A percentile compares a stretch with the other conserved stretches of the same genome.
Evolutionary conservation across 1,140 invertebrate genomes (phyloP).

Genomic region (Cotesia typhae): DNA sequence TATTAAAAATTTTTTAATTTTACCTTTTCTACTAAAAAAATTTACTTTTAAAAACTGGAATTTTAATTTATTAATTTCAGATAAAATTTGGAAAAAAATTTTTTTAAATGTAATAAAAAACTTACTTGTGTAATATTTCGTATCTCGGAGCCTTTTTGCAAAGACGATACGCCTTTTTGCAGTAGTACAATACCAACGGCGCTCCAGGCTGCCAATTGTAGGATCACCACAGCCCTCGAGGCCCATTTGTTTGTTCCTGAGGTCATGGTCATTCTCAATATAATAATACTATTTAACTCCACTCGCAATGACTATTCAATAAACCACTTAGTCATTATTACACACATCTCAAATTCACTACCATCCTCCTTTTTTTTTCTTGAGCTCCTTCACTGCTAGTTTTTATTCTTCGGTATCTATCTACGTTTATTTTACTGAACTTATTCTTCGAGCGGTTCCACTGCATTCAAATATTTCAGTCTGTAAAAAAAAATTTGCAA

Average conservation of each 20-base stretch:
- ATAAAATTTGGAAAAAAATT: too few species aligned
- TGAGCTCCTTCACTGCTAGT: too few species aligned
- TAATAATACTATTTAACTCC: neutral
- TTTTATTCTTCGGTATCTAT: neutral
- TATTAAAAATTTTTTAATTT: too few species aligned
- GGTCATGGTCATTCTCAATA: constrained; percentile 45
- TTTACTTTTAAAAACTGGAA: too few species aligned
- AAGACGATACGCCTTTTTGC: constrained; percentile 46
- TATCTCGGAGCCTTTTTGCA: constrained; percentile 39
- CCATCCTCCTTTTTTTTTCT: too few species aligned
- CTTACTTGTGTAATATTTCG: constrained; percentile 37
- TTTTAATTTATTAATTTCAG: too few species aligned
- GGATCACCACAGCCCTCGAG: constrained; percentile 48
- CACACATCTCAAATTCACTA: too few species aligned
- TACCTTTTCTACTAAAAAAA: too few species aligned
- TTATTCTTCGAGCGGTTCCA: neutral
- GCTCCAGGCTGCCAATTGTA: constrained; percentile 51
- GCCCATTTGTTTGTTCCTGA: constrained; percentile 51
- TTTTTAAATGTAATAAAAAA: neutral
- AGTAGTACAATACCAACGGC: constrained; percentile 50
- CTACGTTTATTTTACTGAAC: neutral
- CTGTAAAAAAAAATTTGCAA: constrained; percentile 30
- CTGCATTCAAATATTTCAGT: constrained; percentile 13
- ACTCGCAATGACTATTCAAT: neutral
- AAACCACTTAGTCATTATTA: constrained; percentile 1